Base-by-base conservation (phyloP, 2,113 vertebrate genomes). In the Dryoscopus gambensis region DNA sequence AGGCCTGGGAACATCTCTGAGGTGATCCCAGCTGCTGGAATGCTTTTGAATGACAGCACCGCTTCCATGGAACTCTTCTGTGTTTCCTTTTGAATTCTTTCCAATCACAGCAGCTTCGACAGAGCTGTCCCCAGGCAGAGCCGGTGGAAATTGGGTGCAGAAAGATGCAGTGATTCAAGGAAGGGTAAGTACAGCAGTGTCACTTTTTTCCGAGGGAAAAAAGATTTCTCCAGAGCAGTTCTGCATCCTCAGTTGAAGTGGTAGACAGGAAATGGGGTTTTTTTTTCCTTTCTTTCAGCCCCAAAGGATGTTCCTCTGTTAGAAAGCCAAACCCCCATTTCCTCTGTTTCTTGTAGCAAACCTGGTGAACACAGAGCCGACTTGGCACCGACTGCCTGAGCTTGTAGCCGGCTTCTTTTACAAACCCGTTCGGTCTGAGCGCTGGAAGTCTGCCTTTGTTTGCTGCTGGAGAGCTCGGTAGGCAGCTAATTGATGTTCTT, bases 281-380 rank as follows among this genome's bases (percentile, higher is more conserved):
- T 56, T 84, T 70, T 63, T 12, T 42, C 50, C 71, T 90, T 78
- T 67, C 78, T 90, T 74, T 88, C 79, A 80, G 71, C 94, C 86
- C 77, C 80, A 39, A 92, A 89, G 92, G 92, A 92, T 94, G 75
- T 94, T 90, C 62, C 94, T 95, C 95, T 96, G 90, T 95, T 90
- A 81, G 94, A 89, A 96, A 95, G 92, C 92, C 94, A 97, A 93
- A 86, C 86, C 89, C 90, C 91, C 23, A 14, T 83, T 94, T 92
- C 94, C 86, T 94, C 59, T 87, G 14, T 55, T 92, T 37, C 83
- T 93, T 67, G 60, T 81, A 89, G 86, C 73, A 96, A 96, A 93
- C 83, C 86, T 95, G 86, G 71, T 84, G 95, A 94, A 22, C 91
- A 93, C 44, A 92, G 83, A 80, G 35, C 23, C 81, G 89, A 80